Evolutionary conservation across 2,113 vertebrate species (phyloP), one percentile per base, ranked within the genome.

Genomic region (Clinocottus analis): DNA sequence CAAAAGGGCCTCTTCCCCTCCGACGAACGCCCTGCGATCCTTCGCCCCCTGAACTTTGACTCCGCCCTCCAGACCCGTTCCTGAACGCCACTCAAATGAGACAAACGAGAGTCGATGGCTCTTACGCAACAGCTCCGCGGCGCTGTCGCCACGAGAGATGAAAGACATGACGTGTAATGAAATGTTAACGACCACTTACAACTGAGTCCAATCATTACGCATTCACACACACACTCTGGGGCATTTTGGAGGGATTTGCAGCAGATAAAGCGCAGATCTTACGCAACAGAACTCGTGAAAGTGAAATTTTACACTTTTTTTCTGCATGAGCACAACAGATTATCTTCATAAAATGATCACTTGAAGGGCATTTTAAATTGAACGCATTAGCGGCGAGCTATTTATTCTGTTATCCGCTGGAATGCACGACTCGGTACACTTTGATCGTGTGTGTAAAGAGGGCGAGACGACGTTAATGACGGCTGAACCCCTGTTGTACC

Each of bases 161-260:
- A 85, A 83, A 85, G 75, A 82, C 77, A 79, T 56, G 76, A 77
- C 69, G 31, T 23, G 69, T 53, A 60, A 70, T 82, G 75, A 90
- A 92, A 92, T 82, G 83, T 90, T 91, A 86, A 91, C 56, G 69
- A 75, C 77, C 80, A 81, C 84, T 91, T 90, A 83, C 72, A 73
- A 77, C 66, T 69, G 68, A 90, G 80, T 84, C 79, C 83, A 68
- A 56, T 91, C 85, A 73, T 84, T 80, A 85, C 29, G 41, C 73
- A 72, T 86, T 71, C 65, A 81, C n/a, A n/a, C n/a, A 72, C 65
- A 72, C 59, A 41, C 84, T 88, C 56, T 31, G 37, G 71, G 82
- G 56, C 43, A 45, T 79, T 83, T 63, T 67, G 33, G 59, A 75
- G 47, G 35, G 68, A 76, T 65, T 74, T 60, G 72, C 51, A 64